Evolutionary conservation across 2,113 vertebrate species (phyloP).

Genomic region (Sinocyclocheilus grahami): DNA sequence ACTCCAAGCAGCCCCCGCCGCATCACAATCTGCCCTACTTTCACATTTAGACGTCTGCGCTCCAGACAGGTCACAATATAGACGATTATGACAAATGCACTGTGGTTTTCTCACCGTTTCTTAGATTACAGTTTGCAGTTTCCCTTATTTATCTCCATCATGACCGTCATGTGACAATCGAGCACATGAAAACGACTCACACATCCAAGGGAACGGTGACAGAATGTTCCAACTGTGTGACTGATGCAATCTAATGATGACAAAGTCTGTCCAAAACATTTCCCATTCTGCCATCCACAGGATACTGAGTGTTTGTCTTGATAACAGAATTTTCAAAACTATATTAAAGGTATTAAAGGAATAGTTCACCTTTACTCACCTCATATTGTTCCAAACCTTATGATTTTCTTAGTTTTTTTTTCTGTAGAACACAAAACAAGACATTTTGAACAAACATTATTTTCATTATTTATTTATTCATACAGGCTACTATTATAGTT

Average conservation of each 20-base stretch:
- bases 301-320: background rate
- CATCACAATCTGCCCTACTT: slow-evolving; percentile 22
- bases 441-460: background rate
- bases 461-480: too few species aligned
- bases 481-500: background rate
- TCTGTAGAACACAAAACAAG: background rate
- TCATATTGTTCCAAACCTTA: background rate
- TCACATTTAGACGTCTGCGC: background rate
- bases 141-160: background rate
- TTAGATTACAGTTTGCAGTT: background rate
- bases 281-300: background rate
- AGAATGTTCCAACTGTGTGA: background rate
- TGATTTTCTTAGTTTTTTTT: background rate
- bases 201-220: background rate
- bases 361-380: background rate
- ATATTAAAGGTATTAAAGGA: background rate
- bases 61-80: background rate
- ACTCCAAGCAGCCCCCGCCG: background rate
- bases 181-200: background rate
- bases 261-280: background rate
- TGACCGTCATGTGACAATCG: slow-evolving; percentile 25
- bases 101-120: background rate
- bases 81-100: background rate
- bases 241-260: background rate
- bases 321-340: background rate